Evolutionary conservation across 1,140 invertebrate genomes (phyloP).

Genomic region (Heliconius congener): DNA sequence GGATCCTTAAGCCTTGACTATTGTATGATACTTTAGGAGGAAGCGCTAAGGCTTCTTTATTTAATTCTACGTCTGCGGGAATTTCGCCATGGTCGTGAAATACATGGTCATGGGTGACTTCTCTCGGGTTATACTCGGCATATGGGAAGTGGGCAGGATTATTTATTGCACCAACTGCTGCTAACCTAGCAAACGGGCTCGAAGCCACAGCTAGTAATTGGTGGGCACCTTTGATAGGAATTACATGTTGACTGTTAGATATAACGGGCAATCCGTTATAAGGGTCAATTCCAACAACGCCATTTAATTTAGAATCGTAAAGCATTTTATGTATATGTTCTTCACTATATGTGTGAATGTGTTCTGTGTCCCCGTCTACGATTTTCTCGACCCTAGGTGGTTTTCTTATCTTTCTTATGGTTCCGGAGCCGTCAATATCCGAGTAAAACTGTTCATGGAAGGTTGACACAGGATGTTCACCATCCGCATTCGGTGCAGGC

Average conservation of each 20-base stretch:
- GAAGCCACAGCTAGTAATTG: slow-evolving; percentile 57
- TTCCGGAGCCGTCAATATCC: slow-evolving; percentile 66
- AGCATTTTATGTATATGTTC: slow-evolving; percentile 79
- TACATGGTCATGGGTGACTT: slow-evolving; percentile 77
- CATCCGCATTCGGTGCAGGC: slow-evolving; percentile 45
- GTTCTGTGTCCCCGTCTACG: slow-evolving; percentile 78
- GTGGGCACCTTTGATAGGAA: slow-evolving; percentile 57
- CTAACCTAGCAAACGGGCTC: slow-evolving; percentile 48
- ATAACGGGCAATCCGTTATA: slow-evolving; percentile 54
- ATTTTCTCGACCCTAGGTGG: slow-evolving; percentile 79
- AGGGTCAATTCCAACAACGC: slow-evolving; percentile 53
- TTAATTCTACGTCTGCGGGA: slow-evolving; percentile 60
- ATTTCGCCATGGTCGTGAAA: slow-evolving; percentile 79
- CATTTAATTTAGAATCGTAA: slow-evolving; percentile 52
- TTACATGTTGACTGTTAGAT: slow-evolving; percentile 46
- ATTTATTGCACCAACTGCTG: slow-evolving; percentile 58
- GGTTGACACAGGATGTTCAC: slow-evolving; percentile 66
- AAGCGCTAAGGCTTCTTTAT: slow-evolving; percentile 54
- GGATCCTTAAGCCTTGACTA: slow-evolving; percentile 62
- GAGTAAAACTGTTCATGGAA: slow-evolving; percentile 79
- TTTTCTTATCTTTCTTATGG: slow-evolving; percentile 73
- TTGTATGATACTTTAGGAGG: slow-evolving; percentile 71
- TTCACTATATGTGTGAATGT: slow-evolving; percentile 79
- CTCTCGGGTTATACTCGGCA: slow-evolving; percentile 70
- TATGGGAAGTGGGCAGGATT: slow-evolving; percentile 69